Evolutionary conservation across 2,797 vertebrate species (phyloP), one percentile per base, ranked within the genome.

Genomic region (Enteromius radiatus): DNA sequence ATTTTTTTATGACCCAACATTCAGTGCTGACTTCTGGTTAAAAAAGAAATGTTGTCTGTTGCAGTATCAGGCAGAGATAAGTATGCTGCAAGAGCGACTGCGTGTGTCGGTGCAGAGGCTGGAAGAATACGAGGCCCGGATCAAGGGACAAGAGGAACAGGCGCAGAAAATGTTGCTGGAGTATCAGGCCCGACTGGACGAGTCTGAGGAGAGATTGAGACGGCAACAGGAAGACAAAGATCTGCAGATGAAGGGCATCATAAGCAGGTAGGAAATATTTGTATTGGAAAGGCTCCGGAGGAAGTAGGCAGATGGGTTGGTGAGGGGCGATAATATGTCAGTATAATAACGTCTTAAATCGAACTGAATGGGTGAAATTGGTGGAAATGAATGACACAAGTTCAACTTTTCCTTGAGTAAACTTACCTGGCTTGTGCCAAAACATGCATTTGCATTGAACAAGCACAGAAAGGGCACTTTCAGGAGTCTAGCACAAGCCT

Each of bases 221-320:
- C 97, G 96, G 83, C 98, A 99, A 92, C 97, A 99, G 84, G 98
- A 99, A 1, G 97, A 99, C 92, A 99, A 99, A 89, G 98, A 99
- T 91, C 95, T 98, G 83, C 98, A 99, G 94, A 99, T 99, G 97
- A 99, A 99, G 90, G 96, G 97, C 91, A 99, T 99, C 91, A 99
- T 99, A 93, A 98, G 97, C 96, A 97, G 97, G 97, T 99, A 59
- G 17, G 76, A n/a, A 31, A 41, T 11, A 23, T 2, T 64, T 28
- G 45, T 47, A 65, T 15, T 21, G 1, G 19, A 1, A 43, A 45
- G 17, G n/a, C 5, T 56, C 9, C 23, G 11, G 3, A 10, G 15
- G 56, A 21, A 3, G 9, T 61, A 61, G 54, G 28, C n/a, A 28
- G 56, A 28, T 2, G 4, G 11, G 56, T 4, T 14, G 5, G 1